These are phyloP conservation scores for Malachius bipustulatus DNA, from an alignment of 2,888 invertebrate species.

Conservation along the genomic window DNA sequence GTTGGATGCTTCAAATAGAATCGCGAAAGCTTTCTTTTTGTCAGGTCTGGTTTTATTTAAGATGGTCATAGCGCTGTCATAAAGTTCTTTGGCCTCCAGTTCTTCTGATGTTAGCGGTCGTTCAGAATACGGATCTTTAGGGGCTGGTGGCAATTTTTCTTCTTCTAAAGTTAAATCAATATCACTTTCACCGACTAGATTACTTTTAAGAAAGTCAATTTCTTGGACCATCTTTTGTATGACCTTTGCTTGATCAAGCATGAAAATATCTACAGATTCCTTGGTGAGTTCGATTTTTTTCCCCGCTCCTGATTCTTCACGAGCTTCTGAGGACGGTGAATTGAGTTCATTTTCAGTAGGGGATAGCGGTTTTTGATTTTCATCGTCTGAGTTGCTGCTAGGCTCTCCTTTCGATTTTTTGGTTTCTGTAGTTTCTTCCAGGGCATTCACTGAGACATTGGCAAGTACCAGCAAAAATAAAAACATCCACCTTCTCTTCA, in stretches of 20 bases:
- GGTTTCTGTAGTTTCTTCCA: too few species aligned
- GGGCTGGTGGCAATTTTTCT: constrained; percentile 40
- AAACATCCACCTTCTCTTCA: too few species aligned
- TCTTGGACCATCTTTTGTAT: constrained; percentile 40
- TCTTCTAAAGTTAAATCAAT: constrained; percentile 39
- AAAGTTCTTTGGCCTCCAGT: constrained; percentile 63
- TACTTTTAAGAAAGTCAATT: constrained; percentile 32
- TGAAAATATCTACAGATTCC: constrained; percentile 28
- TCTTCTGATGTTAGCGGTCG: constrained; percentile 49
- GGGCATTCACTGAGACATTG: too few species aligned
- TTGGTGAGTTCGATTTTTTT: too few species aligned
- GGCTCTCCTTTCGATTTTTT: too few species aligned
- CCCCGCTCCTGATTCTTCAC: too few species aligned
- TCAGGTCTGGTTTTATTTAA: constrained; percentile 62
- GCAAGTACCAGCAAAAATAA: too few species aligned
- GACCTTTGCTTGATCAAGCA: constrained; percentile 32
- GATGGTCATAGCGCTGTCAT: constrained; percentile 56
- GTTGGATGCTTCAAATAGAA: constrained; percentile 68
- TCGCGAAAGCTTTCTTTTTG: constrained; percentile 59
- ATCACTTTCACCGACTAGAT: constrained; percentile 30
- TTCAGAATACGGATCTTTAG: constrained; percentile 37
- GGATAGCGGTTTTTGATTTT: too few species aligned
- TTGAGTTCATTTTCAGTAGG: too few species aligned
- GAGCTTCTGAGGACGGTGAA: too few species aligned
- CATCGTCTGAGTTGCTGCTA: too few species aligned